Evolutionary conservation across 2,888 invertebrate genomes (phyloP).

Genomic region (Ormyrus labotus): DNA sequence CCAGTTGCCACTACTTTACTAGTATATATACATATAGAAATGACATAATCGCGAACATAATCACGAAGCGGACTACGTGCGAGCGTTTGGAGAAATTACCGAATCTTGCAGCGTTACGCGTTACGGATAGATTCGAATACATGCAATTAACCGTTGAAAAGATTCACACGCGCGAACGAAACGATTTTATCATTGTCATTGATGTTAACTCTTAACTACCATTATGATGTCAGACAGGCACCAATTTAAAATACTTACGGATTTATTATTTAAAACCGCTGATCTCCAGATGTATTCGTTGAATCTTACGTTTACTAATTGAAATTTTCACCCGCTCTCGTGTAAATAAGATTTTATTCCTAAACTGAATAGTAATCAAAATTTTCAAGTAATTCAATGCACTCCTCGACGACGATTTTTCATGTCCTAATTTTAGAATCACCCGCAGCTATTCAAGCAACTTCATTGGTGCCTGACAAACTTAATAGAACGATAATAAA

Average conservation of each 20-base stretch:
- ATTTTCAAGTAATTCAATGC: too few relatives aligned
- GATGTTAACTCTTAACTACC: slow-evolving; percentile 27
- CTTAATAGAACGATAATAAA: background rate
- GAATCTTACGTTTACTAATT: too few relatives aligned
- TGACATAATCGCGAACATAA: slow-evolving; percentile 39
- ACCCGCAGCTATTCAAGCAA: too few relatives aligned
- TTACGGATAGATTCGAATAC: slow-evolving; percentile 33
- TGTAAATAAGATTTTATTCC: too few relatives aligned
- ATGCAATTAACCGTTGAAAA: slow-evolving; percentile 5
- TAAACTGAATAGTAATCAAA: too few relatives aligned
- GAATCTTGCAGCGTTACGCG: slow-evolving; percentile 4
- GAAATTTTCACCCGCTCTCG: too few relatives aligned
- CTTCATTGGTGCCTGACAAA: too few relatives aligned
- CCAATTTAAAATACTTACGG: background rate
- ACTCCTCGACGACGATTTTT: too few relatives aligned
- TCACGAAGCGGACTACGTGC: slow-evolving; percentile 2
- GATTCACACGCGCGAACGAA: slow-evolving; percentile 18
- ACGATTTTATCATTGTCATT: slow-evolving; percentile 30
- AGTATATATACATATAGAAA: slow-evolving; percentile 54
- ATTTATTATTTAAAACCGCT: too few relatives aligned
- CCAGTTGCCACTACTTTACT: slow-evolving; percentile 69
- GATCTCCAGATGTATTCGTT: too few relatives aligned
- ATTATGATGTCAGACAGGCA: slow-evolving; percentile 8
- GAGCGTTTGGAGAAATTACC: slow-evolving; percentile 4
- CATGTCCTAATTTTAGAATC: too few relatives aligned